phyloP scores from a whole-genome alignment of 1,140 invertebrate genomes.

The Leptinotarsa undecemlineata region DNA sequence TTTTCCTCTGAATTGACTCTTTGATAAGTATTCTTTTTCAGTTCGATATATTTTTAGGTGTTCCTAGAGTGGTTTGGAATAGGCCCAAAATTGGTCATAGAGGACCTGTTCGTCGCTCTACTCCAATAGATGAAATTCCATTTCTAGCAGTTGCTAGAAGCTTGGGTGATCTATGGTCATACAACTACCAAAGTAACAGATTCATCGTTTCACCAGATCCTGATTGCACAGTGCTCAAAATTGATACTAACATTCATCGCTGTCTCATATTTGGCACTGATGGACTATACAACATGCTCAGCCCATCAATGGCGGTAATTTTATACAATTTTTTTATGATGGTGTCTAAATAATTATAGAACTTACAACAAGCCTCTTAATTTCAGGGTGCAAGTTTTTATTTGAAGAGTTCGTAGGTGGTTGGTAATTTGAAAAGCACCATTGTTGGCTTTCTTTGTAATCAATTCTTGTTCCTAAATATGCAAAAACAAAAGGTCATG shows the following conservation, averaged over 20 bases:
- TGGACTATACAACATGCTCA: constrained; percentile 95
- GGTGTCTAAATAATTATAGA: no score
- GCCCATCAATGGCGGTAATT: constrained; percentile 70
- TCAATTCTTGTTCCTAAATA: no score
- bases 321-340: no score
- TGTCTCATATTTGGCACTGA: constrained; percentile 96
- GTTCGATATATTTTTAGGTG: constrained; percentile 57
- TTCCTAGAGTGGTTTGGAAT: constrained; percentile 96
- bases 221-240: constrained; percentile 84
- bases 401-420: no score
- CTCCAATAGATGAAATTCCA: constrained; percentile 91
- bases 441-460: no score
- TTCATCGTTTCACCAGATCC: constrained; percentile 98
- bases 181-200: constrained; percentile 84
- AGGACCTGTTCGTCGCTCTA: constrained; percentile 81
- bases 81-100: constrained; percentile 77
- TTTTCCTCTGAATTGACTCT: no score
- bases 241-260: constrained; percentile 78
- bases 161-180: constrained; percentile 96
- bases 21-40: no score
- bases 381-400: no score
- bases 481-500: no score
- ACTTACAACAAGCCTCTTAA: no score
- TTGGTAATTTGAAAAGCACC: no score
- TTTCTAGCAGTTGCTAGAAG: constrained; percentile 95